These are phyloP conservation scores for Poecilus cupreus DNA, from an alignment of 2,888 invertebrate species.

Conservation along the genomic window DNA sequence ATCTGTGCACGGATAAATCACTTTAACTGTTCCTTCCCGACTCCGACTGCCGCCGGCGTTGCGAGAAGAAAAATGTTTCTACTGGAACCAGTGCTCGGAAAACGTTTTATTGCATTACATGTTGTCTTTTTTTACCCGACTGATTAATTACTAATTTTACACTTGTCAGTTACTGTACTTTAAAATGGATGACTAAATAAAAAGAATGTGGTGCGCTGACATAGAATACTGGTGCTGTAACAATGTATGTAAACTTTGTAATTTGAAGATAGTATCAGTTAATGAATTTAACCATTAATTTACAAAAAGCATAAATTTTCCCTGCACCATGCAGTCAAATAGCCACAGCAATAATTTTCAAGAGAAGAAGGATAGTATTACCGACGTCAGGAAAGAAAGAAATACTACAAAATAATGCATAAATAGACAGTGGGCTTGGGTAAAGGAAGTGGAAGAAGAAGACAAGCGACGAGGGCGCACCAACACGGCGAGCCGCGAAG, in stretches of 20 bases:
- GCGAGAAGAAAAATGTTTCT: conserved; percentile 68
- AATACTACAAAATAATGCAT: conserved; percentile 43
- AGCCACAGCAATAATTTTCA: conserved; percentile 36
- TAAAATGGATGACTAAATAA: not conserved
- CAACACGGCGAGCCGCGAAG: conserved; percentile 55
- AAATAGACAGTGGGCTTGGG: conserved; percentile 15
- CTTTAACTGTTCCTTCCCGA: conserved; percentile 66
- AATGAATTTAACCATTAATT: not conserved
- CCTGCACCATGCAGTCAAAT: conserved; percentile 14
- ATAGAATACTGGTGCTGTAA: too few relatives aligned
- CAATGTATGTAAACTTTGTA: too few relatives aligned
- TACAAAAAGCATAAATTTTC: conserved; percentile 23
- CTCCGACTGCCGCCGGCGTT: conserved; percentile 61
- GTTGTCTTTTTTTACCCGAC: not conserved
- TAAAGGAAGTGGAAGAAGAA: conserved; percentile 61
- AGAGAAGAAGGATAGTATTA: conserved; percentile 22
- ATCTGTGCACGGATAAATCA: conserved; percentile 70
- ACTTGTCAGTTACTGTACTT: not conserved
- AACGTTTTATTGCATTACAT: conserved; percentile 11
- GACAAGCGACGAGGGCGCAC: conserved; percentile 65
- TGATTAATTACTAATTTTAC: conserved; percentile 19
- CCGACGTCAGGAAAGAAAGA: conserved; percentile 14
- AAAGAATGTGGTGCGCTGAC: not conserved
- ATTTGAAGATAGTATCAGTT: too few relatives aligned
- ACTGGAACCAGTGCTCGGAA: conserved; percentile 36